Evolutionary conservation across 1,140 invertebrate species (phyloP), one percentile per base, ranked within the genome.

Genomic region (Ceratoteleas bidentatus): DNA sequence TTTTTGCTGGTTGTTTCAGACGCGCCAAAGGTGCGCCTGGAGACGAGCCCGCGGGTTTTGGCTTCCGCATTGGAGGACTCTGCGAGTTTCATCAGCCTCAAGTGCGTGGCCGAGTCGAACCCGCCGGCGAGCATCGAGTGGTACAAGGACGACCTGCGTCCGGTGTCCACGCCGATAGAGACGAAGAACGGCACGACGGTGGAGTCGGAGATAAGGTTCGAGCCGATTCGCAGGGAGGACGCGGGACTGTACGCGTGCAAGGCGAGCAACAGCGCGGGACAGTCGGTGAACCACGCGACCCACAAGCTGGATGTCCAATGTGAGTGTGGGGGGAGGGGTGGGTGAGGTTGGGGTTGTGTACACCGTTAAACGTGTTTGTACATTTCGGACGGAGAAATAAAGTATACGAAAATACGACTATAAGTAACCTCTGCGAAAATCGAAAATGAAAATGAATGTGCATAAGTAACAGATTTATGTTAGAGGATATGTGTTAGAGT

Each of bases 291-390:
- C 49, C 94, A 95, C 13, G 93, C 96, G 52, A 94, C 94, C 85
- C 95, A 97, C 77, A 94, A 95, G 85, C 92, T 97, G 56, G 96
- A 97, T 90, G 95, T 98, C 32, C 97, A 97, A 94, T 97, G 96
- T 97, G 92, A 95, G 95, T 84, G 45, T 47, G n/a, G n/a, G n/a
- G n/a, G n/a, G n/a, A n/a, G n/a, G n/a, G n/a, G n/a, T n/a, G n/a
- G n/a, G n/a, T n/a, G n/a, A n/a, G n/a, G n/a, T n/a, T n/a, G n/a
- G n/a, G n/a, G n/a, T n/a, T n/a, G n/a, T n/a, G n/a, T n/a, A n/a
- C n/a, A n/a, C n/a, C n/a, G n/a, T n/a, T n/a, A n/a, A n/a, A n/a
- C n/a, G n/a, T n/a, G n/a, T n/a, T n/a, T n/a, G n/a, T n/a, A n/a
- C n/a, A n/a, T n/a, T n/a, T n/a, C n/a, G n/a, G n/a, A n/a, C n/a